Evolutionary conservation across 2,113 vertebrate species (phyloP), one percentile per base, ranked within the genome.

Genomic region (Sinocyclocheilus grahami): DNA sequence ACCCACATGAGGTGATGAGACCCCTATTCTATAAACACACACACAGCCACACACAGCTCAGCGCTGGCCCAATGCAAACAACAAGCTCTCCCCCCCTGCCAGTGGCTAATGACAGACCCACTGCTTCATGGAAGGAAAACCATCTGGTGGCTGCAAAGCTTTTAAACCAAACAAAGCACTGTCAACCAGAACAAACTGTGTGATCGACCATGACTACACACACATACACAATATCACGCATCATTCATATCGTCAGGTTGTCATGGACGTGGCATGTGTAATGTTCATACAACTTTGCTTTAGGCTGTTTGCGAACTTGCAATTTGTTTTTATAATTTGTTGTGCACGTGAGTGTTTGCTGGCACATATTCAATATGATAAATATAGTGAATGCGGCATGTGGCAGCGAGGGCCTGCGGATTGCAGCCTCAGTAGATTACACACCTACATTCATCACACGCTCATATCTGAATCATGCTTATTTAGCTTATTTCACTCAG

Each of bases 81-180:
- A 84, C 80, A 65, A 86, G 85, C 85, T 22, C 39, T 11, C 48
- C 82, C 85, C 88, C 84, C 88, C 90, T 86, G 82, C 87, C 90
- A 90, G 87, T 48, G 84, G 86, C 88, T 91, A 91, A 92, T 90
- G 91, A 92, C 90, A 89, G 88, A 90, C 85, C 88, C 48, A 87
- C 87, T 90, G 91, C 82, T 88, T 85, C 86, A 88, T 88, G 86
- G 90, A 89, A 90, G 86, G 89, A 88, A 87, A 88, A 90, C 90
- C 89, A 91, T 91, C 90, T 92, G 90, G 88, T 90, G 84, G 88
- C 85, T 62, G 85, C 87, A 89, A 89, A 83, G 90, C 89, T 86
- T 92, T 92, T 89, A 90, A 91, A 92, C 86, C 88, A 89, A 90
- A 90, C 87, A 89, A 84, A 88, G 67, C 78, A 84, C 62, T 84